Evolutionary conservation across 2,113 vertebrate species (phyloP), one percentile per base, ranked within the genome.

Genomic region (Marmota monax): DNA sequence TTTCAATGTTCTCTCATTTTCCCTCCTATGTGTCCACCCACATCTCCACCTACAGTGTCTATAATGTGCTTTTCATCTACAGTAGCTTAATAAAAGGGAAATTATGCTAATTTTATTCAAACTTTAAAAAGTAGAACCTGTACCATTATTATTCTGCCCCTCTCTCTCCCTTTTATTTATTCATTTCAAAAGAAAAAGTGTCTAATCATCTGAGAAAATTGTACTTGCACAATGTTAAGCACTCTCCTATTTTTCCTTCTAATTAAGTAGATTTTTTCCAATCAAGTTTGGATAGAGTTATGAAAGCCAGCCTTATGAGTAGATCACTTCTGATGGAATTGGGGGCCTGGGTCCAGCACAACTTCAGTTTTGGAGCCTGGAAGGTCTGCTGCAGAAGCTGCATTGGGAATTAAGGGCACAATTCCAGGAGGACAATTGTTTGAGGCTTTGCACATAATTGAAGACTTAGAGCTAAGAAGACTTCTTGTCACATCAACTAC

Each of bases 41-140:
- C 98, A 97, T 98, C 95, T 97, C 98, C 98, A 98, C 98, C 98
- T 98, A 99, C 98, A 98, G 85, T 97, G 98, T 98, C 98, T 97
- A 97, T 98, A 98, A 98, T 98, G 98, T 98, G 95, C 97, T 98
- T 98, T 98, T 96, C 98, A 98, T 98, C 98, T 98, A 88, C 97
- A 98, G 96, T 97, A 97, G 95, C 94, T 98, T 98, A 97, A 98
- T 98, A 98, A 98, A 98, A 97, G 95, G 93, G 96, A 98, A 98
- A 97, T 98, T 98, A 98, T 98, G 98, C 88, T 98, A 99, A 99
- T 98, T 98, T 97, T 98, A 98, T 98, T 98, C 98, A 97, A 98
- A 96, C 97, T 98, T 98, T 97, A 96, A 98, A 99, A 98, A 98
- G 97, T 98, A 98, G 98, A 98, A 98, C 97, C 97, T 98, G 98